Percentiles rank a stretch among this genome's conserved stretches.
These are phyloP conservation scores for Peromyscus polionotus DNA, from an alignment of 2,113 vertebrate genomes.

Conservation along the genomic window DNA sequence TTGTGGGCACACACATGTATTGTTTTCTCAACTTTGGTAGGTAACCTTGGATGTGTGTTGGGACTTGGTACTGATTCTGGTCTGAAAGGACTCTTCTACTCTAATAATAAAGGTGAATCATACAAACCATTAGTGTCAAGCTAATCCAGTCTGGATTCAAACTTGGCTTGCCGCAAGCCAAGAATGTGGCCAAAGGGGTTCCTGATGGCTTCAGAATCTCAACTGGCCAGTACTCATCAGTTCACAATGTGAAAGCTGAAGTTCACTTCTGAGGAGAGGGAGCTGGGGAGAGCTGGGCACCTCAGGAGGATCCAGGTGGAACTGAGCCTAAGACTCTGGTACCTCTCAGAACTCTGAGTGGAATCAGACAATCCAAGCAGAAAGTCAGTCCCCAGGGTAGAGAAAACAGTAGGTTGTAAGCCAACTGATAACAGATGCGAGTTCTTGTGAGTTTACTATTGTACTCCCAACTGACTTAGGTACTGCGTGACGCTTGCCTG, in stretches of 20 bases:
- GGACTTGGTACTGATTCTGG: background rate
- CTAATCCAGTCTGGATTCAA: background rate
- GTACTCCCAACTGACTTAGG: background rate
- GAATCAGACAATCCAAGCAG: background rate
- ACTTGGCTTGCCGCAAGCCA: background rate
- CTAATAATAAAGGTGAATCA: background rate
- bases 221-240: background rate
- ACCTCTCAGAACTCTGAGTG: background rate
- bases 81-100: background rate
- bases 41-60: background rate
- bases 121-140: background rate
- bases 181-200: background rate
- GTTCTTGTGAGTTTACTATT: background rate
- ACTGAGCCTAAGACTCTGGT: background rate
- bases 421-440: too few relatives aligned
- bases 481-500: background rate
- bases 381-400: background rate
- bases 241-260: background rate
- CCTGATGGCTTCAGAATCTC: background rate
- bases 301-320: background rate
- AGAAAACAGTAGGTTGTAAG: background rate
- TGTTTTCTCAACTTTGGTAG: background rate
- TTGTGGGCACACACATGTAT: background rate
- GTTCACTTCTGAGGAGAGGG: conserved; percentile 27
- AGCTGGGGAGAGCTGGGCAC: background rate